Conservation (phyloP, 1,140 invertebrate species). For the Ylistrum balloti region DNA sequence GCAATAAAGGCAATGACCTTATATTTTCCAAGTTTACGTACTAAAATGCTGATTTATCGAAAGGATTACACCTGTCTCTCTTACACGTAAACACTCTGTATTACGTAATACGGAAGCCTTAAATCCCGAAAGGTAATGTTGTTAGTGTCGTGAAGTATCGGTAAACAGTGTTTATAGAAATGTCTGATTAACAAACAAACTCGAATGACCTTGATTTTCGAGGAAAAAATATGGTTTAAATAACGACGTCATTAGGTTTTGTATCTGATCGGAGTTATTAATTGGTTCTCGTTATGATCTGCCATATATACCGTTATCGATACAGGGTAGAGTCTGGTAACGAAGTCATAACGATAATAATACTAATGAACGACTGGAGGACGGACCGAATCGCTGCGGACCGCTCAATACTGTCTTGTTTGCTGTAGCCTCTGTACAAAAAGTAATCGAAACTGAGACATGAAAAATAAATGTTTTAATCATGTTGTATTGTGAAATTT, state of each 20-base stretch:
- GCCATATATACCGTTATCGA: neutral
- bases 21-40: too few species aligned
- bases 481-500: neutral
- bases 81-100: too few species aligned
- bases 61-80: too few species aligned
- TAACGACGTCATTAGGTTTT: neutral
- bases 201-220: neutral
- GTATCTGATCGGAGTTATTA: neutral
- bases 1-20: too few species aligned
- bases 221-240: neutral
- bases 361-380: neutral
- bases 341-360: neutral
- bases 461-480: constrained; percentile 5
- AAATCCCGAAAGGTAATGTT: too few species aligned
- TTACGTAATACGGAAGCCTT: too few species aligned
- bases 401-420: neutral
- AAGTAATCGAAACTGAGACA: neutral
- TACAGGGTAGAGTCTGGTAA: neutral
- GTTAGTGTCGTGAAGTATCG: too few species aligned
- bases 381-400: neutral
- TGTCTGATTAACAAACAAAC: neutral
- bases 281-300: neutral
- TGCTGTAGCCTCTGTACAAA: neutral
- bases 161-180: too few species aligned
- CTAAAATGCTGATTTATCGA: too few species aligned